A percentile compares a stretch with the other conserved stretches of the same genome.
Evolutionary conservation across 2,888 invertebrate species (phyloP).

Genomic region (Rhogogaster chlorosoma): DNA sequence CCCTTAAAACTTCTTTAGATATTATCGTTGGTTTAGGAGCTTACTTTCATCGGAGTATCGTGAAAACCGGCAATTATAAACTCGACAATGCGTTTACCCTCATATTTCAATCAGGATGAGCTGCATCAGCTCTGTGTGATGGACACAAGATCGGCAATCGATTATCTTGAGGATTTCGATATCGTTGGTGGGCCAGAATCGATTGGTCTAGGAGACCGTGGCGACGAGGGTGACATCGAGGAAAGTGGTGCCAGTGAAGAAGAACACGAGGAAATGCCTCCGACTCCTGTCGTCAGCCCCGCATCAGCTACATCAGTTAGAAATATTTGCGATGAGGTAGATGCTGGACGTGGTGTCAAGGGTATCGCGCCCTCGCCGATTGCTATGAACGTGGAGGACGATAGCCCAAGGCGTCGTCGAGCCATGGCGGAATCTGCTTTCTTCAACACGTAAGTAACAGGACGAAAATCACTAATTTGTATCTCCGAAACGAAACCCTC

Average conservation of each 20-base stretch:
- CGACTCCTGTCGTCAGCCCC: conserved; percentile 70
- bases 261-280: conserved; percentile 70
- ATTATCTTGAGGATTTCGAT: conserved; percentile 58
- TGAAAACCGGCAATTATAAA: neutral
- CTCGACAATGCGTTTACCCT: conserved; percentile 13
- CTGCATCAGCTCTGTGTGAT: conserved; percentile 74
- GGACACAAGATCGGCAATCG: conserved; percentile 63
- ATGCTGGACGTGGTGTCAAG: conserved; percentile 58
- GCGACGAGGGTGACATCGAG: conserved; percentile 72
- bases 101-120: conserved; percentile 70
- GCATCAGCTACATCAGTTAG: conserved; percentile 67
- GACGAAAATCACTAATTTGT: neutral
- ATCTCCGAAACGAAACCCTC: neutral
- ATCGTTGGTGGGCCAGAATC: conserved; percentile 56
- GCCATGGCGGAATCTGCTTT: conserved; percentile 67
- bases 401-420: conserved; percentile 66
- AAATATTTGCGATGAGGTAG: conserved; percentile 67
- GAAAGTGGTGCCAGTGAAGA: conserved; percentile 68
- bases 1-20: neutral
- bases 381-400: conserved; percentile 48
- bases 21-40: neutral
- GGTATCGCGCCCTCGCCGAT: conserved; percentile 49
- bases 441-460: conserved; percentile 69
- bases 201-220: conserved; percentile 65
- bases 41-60: neutral